These are phyloP conservation scores for Drosophila lacicola DNA, from an alignment of 2,888 invertebrate species.

Conservation along the genomic window DNA sequence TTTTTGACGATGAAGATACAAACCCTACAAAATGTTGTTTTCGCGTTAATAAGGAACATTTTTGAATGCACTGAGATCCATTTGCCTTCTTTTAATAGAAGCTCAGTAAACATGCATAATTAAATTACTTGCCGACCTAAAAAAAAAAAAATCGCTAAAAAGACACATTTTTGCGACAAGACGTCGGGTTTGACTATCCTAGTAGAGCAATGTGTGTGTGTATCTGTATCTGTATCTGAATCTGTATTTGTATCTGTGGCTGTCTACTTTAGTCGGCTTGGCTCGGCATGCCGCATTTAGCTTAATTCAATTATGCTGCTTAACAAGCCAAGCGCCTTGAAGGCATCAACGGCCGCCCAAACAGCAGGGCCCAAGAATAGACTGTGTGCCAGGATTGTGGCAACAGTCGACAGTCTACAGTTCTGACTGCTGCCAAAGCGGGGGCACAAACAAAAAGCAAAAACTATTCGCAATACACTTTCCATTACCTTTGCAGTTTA, in stretches of 20 bases:
- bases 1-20: too few relatives aligned
- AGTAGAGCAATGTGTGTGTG: slow-evolving; percentile 2
- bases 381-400: slow-evolving; percentile 37
- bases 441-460: slow-evolving; percentile 25
- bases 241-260: slow-evolving; percentile 1
- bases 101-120: slow-evolving; percentile 51
- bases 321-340: slow-evolving; percentile 67
- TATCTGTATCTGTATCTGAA: background rate
- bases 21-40: background rate
- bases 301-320: slow-evolving; percentile 69
- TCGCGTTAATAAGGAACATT: background rate
- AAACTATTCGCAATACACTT: slow-evolving; percentile 68
- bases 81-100: slow-evolving; percentile 35
- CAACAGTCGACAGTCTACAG: slow-evolving; percentile 21
- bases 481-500: slow-evolving; percentile 64
- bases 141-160: slow-evolving; percentile 10
- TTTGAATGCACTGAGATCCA: slow-evolving; percentile 30
- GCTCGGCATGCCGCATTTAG: slow-evolving; percentile 53
- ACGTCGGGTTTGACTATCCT: slow-evolving; percentile 2
- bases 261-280: slow-evolving; percentile 24
- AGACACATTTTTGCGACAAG: slow-evolving; percentile 17
- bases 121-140: slow-evolving; percentile 38
- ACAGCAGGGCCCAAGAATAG: slow-evolving; percentile 38
- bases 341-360: slow-evolving; percentile 40
- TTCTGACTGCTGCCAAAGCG: slow-evolving; percentile 44